A percentile compares a stretch with the other conserved stretches of the same genome.
Evolutionary conservation across 2,797 vertebrate genomes (phyloP).

Genomic region (Tarsius wallacei): DNA sequence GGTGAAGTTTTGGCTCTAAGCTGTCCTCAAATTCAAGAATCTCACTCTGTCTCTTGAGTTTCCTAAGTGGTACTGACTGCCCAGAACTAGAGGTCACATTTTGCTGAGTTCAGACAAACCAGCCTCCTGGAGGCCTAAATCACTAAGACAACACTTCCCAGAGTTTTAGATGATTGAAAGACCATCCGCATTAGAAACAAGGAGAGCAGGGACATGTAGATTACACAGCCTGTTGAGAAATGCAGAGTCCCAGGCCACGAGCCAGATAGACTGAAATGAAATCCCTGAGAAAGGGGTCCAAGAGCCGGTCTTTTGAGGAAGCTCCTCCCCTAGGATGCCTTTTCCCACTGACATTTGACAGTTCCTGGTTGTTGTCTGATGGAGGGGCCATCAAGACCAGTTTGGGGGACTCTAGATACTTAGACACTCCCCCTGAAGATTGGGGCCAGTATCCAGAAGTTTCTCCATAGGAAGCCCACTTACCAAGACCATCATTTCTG

Average conservation of each 20-base stretch:
- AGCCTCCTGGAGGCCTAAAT: neutral
- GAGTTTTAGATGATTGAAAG: constrained; percentile 32
- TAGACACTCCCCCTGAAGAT: neutral
- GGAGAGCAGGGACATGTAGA: neutral
- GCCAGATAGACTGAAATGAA: neutral
- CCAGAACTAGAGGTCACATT: neutral
- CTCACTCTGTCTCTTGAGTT: neutral
- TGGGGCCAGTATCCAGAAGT: neutral
- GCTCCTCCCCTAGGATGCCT: neutral
- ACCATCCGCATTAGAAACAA: neutral
- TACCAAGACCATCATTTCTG: neutral
- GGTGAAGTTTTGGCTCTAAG: neutral
- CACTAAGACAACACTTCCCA: neutral
- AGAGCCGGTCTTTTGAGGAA: neutral
- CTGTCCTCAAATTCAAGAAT: neutral
- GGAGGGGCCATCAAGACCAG: neutral
- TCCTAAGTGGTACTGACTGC: neutral
- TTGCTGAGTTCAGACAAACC: neutral
- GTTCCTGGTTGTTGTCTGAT: neutral
- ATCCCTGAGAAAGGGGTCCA: neutral
- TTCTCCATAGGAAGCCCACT: neutral
- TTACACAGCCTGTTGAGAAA: neutral
- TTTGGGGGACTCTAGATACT: neutral
- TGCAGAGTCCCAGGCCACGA: neutral
- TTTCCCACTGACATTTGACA: neutral